Conservation (phyloP, 1,140 invertebrate genomes). For the Scaptomyza pallida region DNA sequence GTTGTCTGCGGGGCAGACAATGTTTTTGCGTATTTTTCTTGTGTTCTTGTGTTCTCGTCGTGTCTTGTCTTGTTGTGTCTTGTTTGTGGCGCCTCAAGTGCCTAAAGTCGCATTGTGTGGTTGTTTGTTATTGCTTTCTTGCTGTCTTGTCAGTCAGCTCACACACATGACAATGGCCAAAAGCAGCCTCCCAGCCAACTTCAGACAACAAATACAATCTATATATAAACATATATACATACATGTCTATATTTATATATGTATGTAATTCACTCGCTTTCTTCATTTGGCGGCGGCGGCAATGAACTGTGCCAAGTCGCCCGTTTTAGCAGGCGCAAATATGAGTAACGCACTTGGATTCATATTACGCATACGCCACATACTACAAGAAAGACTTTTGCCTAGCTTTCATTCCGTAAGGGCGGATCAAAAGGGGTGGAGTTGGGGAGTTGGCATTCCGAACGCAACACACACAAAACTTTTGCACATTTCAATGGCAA, state of each 20-base stretch:
- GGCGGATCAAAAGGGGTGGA: neutral
- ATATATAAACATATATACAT: neutral
- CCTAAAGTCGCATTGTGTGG: constrained; percentile 56
- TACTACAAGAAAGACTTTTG: constrained; percentile 18
- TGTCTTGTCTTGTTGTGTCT: constrained; percentile 42
- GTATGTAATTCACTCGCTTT: constrained; percentile 62
- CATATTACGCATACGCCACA: constrained; percentile 70
- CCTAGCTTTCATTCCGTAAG: neutral
- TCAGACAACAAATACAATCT: constrained; percentile 44
- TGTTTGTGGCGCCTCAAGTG: constrained; percentile 54
- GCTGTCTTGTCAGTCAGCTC: constrained; percentile 40
- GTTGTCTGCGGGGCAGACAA: constrained; percentile 31
- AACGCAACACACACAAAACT: constrained; percentile 44
- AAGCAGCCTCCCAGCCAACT: constrained; percentile 34
- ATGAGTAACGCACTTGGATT: constrained; percentile 58
- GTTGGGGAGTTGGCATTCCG: neutral
- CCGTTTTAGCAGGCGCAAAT: constrained; percentile 41
- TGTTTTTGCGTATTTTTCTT: constrained; percentile 1
- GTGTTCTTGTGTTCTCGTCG: neutral
- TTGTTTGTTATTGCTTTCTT: constrained; percentile 47
- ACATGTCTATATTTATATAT: neutral
- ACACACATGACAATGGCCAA: constrained; percentile 57
- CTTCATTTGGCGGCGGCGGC: neutral
- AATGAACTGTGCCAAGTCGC: constrained; percentile 42
- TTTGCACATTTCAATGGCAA: constrained; percentile 80